Percentiles rank a stretch among this genome's conserved stretches.
These are phyloP conservation scores for Xestia xanthographa DNA, from an alignment of 2,888 invertebrate species.

Conservation along the genomic window DNA sequence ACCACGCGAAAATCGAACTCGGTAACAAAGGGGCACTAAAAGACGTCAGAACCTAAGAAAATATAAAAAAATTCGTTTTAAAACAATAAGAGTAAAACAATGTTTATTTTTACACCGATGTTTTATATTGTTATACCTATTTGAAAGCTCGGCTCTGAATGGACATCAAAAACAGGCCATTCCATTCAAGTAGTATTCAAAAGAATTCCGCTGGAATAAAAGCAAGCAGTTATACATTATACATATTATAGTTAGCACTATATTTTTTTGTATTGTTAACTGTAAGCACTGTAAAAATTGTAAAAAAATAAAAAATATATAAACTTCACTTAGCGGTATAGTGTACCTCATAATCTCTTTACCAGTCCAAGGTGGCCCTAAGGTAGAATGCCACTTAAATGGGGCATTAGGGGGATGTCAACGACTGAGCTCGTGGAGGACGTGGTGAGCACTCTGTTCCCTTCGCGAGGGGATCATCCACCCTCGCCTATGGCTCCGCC, in stretches of 20 bases:
- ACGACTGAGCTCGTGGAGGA: too few species aligned
- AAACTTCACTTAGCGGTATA: neutral
- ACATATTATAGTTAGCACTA: too few species aligned
- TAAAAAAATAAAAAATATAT: too few species aligned
- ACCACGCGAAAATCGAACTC: neutral
- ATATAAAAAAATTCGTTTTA: neutral
- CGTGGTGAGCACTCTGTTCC: too few species aligned
- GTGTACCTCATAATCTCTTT: neutral
- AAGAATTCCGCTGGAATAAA: slow-evolving; percentile 2
- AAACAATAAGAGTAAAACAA: slow-evolving; percentile 2
- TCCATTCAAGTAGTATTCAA: neutral
- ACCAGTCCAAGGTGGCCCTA: too few species aligned
- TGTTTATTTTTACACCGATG: neutral
- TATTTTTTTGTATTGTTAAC: too few species aligned
- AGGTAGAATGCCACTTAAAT: too few species aligned
- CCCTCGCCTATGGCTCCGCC: too few species aligned
- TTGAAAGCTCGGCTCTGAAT: slow-evolving; percentile 6
- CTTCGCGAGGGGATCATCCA: too few species aligned
- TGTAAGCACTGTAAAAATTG: too few species aligned
- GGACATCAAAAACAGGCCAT: neutral
- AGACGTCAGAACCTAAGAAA: neutral
- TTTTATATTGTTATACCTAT: neutral
- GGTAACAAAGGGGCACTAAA: neutral
- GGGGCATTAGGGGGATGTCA: too few species aligned
- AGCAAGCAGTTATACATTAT: too few species aligned